Evolutionary conservation across 2,797 vertebrate species (phyloP).

Genomic region (Acipenser transmontanus): DNA sequence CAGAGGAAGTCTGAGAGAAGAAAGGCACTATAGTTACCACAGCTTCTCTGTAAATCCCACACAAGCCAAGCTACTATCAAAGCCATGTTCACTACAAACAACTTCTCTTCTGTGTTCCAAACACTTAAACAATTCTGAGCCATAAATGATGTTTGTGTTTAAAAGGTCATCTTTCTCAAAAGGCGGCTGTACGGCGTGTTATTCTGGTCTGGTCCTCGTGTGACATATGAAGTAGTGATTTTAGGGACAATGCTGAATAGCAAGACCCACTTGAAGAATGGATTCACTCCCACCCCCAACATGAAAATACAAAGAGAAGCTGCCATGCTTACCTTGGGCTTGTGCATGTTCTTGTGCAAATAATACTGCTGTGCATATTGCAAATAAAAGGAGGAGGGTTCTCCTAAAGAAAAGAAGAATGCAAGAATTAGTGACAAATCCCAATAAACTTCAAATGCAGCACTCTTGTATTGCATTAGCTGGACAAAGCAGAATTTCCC

Average conservation of each 20-base stretch:
- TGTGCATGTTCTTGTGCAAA: conserved; percentile 66
- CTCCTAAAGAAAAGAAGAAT: conserved; percentile 60
- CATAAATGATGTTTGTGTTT: conserved; percentile 47
- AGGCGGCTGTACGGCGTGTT: conserved; percentile 3
- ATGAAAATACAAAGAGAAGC: not conserved
- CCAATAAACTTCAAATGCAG: not conserved
- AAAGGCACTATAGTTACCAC: too few relatives aligned
- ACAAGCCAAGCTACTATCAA: conserved; percentile 54
- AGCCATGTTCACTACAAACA: conserved; percentile 53
- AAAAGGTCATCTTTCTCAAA: conserved; percentile 61
- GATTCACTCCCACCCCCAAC: not conserved
- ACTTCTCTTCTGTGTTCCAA: conserved; percentile 54
- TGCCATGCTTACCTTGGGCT: conserved; percentile 57
- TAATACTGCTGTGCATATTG: conserved; percentile 76
- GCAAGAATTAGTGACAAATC: conserved; percentile 5
- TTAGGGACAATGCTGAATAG: not conserved
- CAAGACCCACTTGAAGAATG: not conserved
- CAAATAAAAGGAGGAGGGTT: conserved; percentile 76
- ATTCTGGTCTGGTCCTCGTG: conserved; percentile 3
- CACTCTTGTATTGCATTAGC: not conserved
- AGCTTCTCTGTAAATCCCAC: conserved; percentile 38
- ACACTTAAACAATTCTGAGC: conserved; percentile 60
- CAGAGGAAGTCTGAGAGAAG: too few relatives aligned
- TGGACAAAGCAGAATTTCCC: not conserved
- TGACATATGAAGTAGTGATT: not conserved